Base-by-base conservation (phyloP, 2,888 invertebrate genomes). In the Tubulanus polymorphus region DNA sequence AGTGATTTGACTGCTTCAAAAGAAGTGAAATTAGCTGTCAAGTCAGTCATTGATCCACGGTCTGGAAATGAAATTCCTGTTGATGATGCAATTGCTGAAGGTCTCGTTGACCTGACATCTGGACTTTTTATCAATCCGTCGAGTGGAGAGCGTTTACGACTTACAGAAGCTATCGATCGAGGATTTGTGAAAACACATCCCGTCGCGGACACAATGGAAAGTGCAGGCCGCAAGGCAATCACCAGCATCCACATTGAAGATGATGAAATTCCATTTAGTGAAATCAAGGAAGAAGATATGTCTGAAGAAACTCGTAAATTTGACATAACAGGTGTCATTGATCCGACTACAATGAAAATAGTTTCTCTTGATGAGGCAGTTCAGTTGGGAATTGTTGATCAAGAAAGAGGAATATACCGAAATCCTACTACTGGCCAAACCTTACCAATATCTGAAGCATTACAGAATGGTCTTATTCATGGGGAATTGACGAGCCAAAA, bases 281-380 rank as follows among this genome's bases (percentile, higher is more conserved):
- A 71, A 68, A 82, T 71, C 67, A 72, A 10, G 83, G 88, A 64
- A 85, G 76, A 76, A 59, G 73, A 75, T 53, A 62, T 78, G 18
- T 66, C 66, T 15, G 68, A 75, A 54, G 74, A 76, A 60, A 71
- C 72, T 6, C 60, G 60, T 37, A 67, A 59, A n/a, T 67, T 66
- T 55, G 60, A 41, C 15, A 15, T 78, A 18, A 71, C 70, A 41
- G 68, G 70, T 59, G 88, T 91, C 70, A 84, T 85, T 48, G 88
- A 90, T 68, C 80, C 82, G 62, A 83, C 88, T 86, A 82, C 80
- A 27, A 79, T 80, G 27, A 76, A 76, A 64, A 87, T 88, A 74
- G 84, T 95, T 35, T 90, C 92, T n/a, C 83, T 96, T 62, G 80
- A 92, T 62, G 92, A 94, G 83, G 93, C 93, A 29, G 93, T 95